phyloP scores from a whole-genome alignment of 1,140 invertebrate genomes.

The Parapsyche elsis region DNA sequence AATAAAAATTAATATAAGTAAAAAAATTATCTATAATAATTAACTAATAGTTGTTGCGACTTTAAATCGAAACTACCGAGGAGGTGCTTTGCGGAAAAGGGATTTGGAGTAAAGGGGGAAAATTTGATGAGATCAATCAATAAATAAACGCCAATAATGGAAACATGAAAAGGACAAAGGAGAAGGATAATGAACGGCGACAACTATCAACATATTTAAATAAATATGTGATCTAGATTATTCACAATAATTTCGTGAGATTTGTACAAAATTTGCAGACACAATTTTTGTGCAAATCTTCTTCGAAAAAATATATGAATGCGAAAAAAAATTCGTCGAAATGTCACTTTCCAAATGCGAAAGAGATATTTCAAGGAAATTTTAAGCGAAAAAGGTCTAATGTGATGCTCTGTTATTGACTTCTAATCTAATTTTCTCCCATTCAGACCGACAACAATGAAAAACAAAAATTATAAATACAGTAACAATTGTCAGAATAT shows the following conservation, averaged over 20 bases:
- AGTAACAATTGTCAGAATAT: conserved; percentile 22
- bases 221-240: background rate
- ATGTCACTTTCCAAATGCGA: background rate
- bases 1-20: conserved; percentile 27
- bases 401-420: conserved; percentile 5
- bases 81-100: background rate
- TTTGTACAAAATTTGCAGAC: background rate
- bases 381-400: background rate
- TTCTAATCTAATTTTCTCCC: conserved; percentile 6
- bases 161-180: background rate
- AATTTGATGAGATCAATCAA: conserved; percentile 23
- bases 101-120: background rate
- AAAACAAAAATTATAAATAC: conserved; percentile 20
- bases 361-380: background rate
- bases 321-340: background rate
- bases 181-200: background rate
- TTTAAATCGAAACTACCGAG: background rate
- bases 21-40: conserved; percentile 18
- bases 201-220: background rate
- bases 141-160: background rate
- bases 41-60: conserved; percentile 18
- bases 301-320: background rate
- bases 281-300: background rate
- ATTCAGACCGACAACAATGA: conserved; percentile 6
- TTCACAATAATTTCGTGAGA: background rate